Evolutionary conservation across 2,888 invertebrate genomes (phyloP).

Genomic region (Leuctra nigra): DNA sequence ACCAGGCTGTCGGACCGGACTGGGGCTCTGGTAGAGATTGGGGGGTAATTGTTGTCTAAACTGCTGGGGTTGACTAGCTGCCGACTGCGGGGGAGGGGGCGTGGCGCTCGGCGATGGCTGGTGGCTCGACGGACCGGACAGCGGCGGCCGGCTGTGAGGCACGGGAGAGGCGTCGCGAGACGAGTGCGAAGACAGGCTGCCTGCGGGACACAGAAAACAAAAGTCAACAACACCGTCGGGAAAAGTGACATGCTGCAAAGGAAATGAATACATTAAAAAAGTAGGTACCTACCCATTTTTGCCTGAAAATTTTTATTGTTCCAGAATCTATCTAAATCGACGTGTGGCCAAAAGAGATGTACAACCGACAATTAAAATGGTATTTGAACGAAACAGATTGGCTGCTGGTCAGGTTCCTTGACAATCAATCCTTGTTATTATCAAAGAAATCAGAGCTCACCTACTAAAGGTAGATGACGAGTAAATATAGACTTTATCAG

Average conservation of each 20-base stretch:
- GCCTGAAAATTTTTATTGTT: no score
- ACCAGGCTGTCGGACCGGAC: neutral
- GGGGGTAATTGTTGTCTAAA: slow-evolving; percentile 2
- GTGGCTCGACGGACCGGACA: slow-evolving; percentile 28
- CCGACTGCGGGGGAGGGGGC: slow-evolving; percentile 8
- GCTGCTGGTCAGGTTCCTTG: no score
- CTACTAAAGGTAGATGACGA: no score
- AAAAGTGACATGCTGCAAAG: no score
- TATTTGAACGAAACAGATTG: no score
- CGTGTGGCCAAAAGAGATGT: no score
- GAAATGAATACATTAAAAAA: neutral
- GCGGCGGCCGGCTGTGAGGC: slow-evolving; percentile 35
- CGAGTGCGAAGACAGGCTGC: slow-evolving; percentile 41
- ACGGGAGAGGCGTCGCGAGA: slow-evolving; percentile 46
- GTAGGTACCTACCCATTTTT: neutral
- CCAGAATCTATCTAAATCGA: no score
- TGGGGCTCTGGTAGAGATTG: neutral
- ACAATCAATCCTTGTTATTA: no score
- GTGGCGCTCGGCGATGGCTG: slow-evolving; percentile 19
- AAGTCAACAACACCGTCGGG: no score
- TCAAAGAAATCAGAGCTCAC: no score
- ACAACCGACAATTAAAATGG: no score
- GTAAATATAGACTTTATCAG: no score
- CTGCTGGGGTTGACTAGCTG: slow-evolving; percentile 18
- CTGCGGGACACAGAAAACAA: slow-evolving; percentile 30